A percentile compares a stretch with the other conserved stretches of the same genome.
These are phyloP conservation scores for Arctocebus calabarensis DNA, from an alignment of 2,797 vertebrate genomes.

Conservation along the genomic window DNA sequence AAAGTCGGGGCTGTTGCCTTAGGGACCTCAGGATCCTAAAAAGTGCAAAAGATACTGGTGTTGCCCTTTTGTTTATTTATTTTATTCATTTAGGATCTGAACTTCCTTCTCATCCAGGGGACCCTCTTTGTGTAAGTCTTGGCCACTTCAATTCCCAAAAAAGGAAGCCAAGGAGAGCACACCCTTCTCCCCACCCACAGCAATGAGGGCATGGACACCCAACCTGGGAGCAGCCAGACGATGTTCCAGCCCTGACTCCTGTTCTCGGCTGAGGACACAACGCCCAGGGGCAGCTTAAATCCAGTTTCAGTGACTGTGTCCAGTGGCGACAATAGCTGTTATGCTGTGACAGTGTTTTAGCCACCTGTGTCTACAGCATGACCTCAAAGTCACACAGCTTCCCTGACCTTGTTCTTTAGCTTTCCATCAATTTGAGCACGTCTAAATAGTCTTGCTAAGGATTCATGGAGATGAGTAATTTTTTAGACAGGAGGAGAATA, in stretches of 20 bases:
- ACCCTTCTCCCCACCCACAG: neutral
- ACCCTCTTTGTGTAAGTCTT: neutral
- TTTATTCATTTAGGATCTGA: neutral
- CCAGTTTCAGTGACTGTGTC: neutral
- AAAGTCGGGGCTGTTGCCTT: neutral
- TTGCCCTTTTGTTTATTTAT: neutral
- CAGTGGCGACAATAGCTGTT: rapidly evolving
- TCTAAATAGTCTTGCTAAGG: conserved; percentile 11
- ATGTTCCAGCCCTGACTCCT: neutral
- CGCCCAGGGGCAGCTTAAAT: neutral
- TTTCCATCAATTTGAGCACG: neutral
- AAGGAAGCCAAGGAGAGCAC: neutral
- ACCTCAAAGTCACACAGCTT: neutral
- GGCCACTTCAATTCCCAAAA: rapidly evolving
- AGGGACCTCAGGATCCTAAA: neutral
- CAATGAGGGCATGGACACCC: neutral
- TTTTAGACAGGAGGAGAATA: conserved; percentile 56
- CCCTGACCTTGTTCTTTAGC: neutral
- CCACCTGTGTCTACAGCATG: neutral
- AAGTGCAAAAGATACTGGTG: neutral
- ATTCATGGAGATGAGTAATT: neutral
- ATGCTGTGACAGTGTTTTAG: neutral
- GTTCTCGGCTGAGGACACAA: neutral
- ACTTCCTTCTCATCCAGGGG: neutral
- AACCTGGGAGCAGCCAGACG: neutral